phyloP scores from a whole-genome alignment of 53 echinoderm and acorn worm species.

The Stichopus horrens region DNA sequence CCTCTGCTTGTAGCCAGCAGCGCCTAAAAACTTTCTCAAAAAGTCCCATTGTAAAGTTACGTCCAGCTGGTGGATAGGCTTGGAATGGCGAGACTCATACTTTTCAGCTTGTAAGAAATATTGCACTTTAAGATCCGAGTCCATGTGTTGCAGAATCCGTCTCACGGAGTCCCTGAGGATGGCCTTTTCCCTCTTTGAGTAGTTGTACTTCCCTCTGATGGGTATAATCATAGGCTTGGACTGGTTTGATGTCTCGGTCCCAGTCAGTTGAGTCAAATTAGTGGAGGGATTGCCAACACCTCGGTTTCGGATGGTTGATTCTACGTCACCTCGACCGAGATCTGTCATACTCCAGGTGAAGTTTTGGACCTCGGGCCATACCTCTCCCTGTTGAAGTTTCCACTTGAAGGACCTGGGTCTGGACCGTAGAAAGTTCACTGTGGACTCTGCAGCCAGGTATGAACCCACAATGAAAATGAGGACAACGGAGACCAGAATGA shows the following conservation, averaged over 20 bases:
- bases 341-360: conserved; percentile 21
- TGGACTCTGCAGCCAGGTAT: not conserved
- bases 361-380: conserved; percentile 6
- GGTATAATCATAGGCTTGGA: not conserved
- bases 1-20: conserved; percentile 62
- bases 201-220: not conserved
- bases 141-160: not conserved
- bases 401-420: not conserved
- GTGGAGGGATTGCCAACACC: not conserved
- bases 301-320: not conserved
- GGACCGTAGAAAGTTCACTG: not conserved
- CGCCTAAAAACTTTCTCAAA: conserved; percentile 41
- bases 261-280: not conserved
- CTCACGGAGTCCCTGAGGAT: not conserved
- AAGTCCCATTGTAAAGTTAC: conserved; percentile 64
- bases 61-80: conserved; percentile 26
- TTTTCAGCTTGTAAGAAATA: conserved; percentile 29
- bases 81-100: conserved; percentile 19
- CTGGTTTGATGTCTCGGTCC: not conserved
- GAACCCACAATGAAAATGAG: conserved; percentile 14
- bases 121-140: conserved; percentile 13
- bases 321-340: not conserved
- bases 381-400: not conserved
- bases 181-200: not conserved
- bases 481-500: not conserved